Evolutionary conservation across 2,113 vertebrate genomes (phyloP), one percentile per base, ranked within the genome.

Genomic region (Gorsachius goisagi): DNA sequence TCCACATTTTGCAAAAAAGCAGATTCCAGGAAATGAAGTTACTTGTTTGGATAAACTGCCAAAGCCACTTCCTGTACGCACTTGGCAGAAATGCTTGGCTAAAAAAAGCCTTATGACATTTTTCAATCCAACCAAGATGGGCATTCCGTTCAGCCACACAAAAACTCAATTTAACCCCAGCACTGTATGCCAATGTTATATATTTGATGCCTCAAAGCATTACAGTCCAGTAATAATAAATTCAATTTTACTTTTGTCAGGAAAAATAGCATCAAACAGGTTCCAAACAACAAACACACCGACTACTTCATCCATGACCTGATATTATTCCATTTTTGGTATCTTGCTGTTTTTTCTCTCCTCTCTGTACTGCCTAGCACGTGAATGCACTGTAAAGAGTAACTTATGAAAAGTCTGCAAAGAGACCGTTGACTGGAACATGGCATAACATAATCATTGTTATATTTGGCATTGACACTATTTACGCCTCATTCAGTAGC

Each of bases 1-100:
- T 66, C 67, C 37, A 66, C 41, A 63, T 91, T 88, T 93, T 82
- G 75, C 73, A 92, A 89, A 95, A 92, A 91, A 64, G 68, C 60
- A 52, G 44, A 95, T 97, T 95, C 93, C 95, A 96, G 94, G 93
- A 97, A 95, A 97, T 91, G 69, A 96, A 97, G 91, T 95, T 96
- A 92, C 93, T 95, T 95, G 66, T 91, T 95, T 88, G 67, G 82
- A 76, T 88, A 83, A 91, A 91, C 37, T 90, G 89, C 96, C 95
- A 97, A 97, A 96, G 88, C 95, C 93, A 93, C 90, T 96, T 97
- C 96, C 93, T 96, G 95, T 91, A 95, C 2, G 75, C 95, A 77
- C 68, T 90, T 94, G 90, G 95, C 95, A 96, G 90, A 93, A 96
- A 77, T 66, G 26, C 56, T 69, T 53, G 45, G 39, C 66, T 83